Base-by-base conservation (phyloP, 2,113 vertebrate genomes). In the Labeo catla region DNA sequence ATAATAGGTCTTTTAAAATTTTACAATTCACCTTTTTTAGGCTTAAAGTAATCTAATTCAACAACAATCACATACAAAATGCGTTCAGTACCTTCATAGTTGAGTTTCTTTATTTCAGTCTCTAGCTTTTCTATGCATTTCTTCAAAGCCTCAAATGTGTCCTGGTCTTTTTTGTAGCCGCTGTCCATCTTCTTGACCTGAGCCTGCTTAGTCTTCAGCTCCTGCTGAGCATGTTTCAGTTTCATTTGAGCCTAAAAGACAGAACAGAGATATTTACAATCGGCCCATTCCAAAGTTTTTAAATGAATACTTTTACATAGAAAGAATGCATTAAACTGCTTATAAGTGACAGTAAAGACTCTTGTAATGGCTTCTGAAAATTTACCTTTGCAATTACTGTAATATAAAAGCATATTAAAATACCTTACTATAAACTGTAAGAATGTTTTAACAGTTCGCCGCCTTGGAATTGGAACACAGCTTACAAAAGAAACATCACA, bases 131-230 rank as follows among this genome's bases (percentile, higher is more conserved):
- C 95, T 91, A 94, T 96, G 86, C 84, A 91, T 89, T 92, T 95
- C 86, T 78, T 94, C 2, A 97, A 90, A 34, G 92, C 92, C 91
- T 97, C 93, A 86, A 97, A 90, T 15, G 91, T 85, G 66, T 96
- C 96, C 88, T 93, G 92, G 84, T 98, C 96, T 83, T 97, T 96
- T 89, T 96, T 96, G 90, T 98, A 99, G 21, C 96, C 94, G 63
- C 88, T 65, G 68, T 99, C 97, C 96, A 97, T 95, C 84, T 97
- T 97, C 91, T 96, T 97, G 76, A 97, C 95, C 93, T 98, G 96
- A 6, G 94, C 90, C 91, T 97, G 95, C 91, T 97, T 99, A 82
- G 91, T 93, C 90, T 99, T 97, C 81, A 99, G 91, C 87, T 99
- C 97, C 70, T 97, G 89, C 79, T 95, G 95, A n/a, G 96, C 93